Percentiles rank a stretch among this genome's conserved stretches.
These are phyloP conservation scores for Coilia nasus DNA, from an alignment of 2,797 vertebrate species.

Conservation along the genomic window DNA sequence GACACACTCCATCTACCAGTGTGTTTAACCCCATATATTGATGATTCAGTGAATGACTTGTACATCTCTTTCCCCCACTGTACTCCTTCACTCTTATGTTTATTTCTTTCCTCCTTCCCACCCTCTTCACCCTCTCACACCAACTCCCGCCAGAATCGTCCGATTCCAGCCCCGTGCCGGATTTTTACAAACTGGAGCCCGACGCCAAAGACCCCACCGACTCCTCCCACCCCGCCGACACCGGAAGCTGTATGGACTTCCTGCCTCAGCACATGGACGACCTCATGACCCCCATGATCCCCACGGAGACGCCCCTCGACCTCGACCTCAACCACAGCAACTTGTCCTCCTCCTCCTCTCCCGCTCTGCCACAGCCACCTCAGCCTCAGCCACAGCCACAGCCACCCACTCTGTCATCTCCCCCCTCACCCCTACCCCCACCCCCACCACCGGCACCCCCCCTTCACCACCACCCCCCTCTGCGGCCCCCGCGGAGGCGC, in stretches of 20 bases:
- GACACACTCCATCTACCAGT: too few species aligned
- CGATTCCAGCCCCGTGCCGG: conserved; percentile 55
- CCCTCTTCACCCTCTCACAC: conserved; percentile 26
- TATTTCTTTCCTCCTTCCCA: conserved; percentile 28
- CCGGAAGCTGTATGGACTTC: conserved; percentile 47
- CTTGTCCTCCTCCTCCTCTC: background rate
- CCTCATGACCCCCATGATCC: conserved; percentile 48
- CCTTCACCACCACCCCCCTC: conserved; percentile 32
- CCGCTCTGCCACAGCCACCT: conserved; percentile 42
- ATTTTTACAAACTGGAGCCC: conserved; percentile 69
- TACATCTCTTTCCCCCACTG: too few species aligned
- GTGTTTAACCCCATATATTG: too few species aligned
- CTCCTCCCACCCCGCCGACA: background rate
- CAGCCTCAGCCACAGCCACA: background rate
- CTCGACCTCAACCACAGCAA: background rate
- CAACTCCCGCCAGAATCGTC: conserved; percentile 36
- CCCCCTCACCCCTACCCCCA: conserved; percentile 49
- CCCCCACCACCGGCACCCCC: conserved; percentile 18
- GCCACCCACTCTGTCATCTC: background rate
- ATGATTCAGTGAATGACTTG: too few species aligned
- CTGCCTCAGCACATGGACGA: conserved; percentile 58
- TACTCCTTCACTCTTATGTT: background rate
- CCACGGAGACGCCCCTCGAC: conserved; percentile 57
- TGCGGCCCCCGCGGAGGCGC: conserved; percentile 64
- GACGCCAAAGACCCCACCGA: conserved; percentile 65